Base-by-base conservation (phyloP, 2,797 vertebrate genomes). In the Luscinia luscinia region DNA sequence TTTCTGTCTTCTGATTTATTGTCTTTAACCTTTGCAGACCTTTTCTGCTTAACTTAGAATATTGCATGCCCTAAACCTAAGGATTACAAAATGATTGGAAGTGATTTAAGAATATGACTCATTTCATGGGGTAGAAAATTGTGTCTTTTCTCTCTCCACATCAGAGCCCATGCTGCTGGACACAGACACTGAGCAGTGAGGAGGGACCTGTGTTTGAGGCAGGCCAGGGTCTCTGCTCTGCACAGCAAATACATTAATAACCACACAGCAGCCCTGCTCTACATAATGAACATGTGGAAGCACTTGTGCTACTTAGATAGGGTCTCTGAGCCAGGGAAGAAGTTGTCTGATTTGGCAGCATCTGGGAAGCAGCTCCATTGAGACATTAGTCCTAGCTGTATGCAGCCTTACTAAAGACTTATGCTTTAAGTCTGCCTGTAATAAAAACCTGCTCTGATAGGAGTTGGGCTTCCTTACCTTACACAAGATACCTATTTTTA, bases 331-430 rank as follows among this genome's bases (percentile, higher is more conserved):
- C 91, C 91, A 96, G 87, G 84, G 91, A 87, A 93, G 89, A 91
- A 94, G 84, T 95, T 84, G 91, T 87, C 94, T 93, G 96, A 93
- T 95, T 96, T 97, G 93, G 96, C 91, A 94, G 94, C 96, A 96
- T 96, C 92, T 96, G 93, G 92, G 95, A 90, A 90, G 94, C 83
- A 96, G 93, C 87, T 94, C 94, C 57, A 75, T 5, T 67, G 94
- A 94, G 84, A 95, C 84, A 67, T 94, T 96, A 86, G 86, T 62
- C 43, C 58, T 94, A 64, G 91, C 77, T 80, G 72, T 77, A 87
- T 92, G 43, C 94, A 92, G 45, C 59, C 52, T 94, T 88, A 93
- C 94, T 93, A 90, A 92, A 95, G 90, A 93, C 83, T 96, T 90
- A 91, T 84, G 81, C 55, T 93, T 70, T 82, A 84, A 89, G 66